These are phyloP conservation scores for Hyposoter didymator DNA, from an alignment of 2,888 invertebrate species.

Conservation along the genomic window DNA sequence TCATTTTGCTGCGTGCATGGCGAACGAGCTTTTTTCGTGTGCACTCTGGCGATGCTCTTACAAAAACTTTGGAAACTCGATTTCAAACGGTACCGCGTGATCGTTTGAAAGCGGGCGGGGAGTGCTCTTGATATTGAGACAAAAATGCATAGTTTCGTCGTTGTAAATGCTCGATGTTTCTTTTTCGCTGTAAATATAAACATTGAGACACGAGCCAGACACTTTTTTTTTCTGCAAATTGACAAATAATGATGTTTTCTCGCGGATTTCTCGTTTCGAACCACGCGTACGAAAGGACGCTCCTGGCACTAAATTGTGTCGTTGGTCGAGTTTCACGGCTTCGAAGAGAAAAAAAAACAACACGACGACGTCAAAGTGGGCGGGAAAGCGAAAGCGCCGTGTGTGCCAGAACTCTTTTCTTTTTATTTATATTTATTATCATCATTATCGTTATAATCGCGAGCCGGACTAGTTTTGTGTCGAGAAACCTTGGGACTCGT, in stretches of 20 bases:
- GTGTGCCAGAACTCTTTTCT: conserved; percentile 35
- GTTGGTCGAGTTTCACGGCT: conserved; percentile 52
- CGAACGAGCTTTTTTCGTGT: conserved; percentile 30
- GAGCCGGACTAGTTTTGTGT: conserved; percentile 36
- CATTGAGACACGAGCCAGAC: background rate
- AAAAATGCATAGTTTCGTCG: no score
- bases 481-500: conserved; percentile 11
- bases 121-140: no score
- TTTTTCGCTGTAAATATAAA: no score
- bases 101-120: conserved; percentile 14
- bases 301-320: conserved; percentile 39
- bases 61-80: conserved; percentile 43
- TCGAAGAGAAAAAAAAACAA: conserved; percentile 9
- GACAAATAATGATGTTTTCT: conserved; percentile 31
- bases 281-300: background rate
- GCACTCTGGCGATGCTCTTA: conserved; percentile 8
- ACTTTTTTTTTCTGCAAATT: background rate
- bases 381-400: conserved; percentile 56
- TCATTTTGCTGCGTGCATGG: conserved; percentile 24
- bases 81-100: background rate
- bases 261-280: conserved; percentile 33
- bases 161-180: no score
- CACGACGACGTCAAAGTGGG: conserved; percentile 47
- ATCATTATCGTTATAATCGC: conserved; percentile 42
- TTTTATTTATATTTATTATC: conserved; percentile 49